Conservation (phyloP, 2,113 vertebrate genomes). For the Quiscalus mexicanus region DNA sequence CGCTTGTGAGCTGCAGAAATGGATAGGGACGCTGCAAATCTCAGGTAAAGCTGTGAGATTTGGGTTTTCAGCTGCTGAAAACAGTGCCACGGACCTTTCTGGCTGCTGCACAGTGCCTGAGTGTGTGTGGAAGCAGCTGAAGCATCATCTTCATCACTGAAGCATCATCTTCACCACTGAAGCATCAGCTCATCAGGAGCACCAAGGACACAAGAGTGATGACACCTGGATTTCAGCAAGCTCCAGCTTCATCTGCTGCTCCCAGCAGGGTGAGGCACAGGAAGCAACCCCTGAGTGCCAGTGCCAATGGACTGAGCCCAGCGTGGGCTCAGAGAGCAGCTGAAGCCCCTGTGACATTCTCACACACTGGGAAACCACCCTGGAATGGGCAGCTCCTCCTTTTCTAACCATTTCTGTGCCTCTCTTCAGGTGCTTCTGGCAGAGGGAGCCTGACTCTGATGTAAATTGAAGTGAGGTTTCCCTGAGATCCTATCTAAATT, state of each 20-base stretch:
- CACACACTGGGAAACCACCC: background rate
- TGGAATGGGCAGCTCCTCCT: background rate
- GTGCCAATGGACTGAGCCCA: background rate
- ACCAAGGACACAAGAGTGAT: background rate
- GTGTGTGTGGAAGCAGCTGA: background rate
- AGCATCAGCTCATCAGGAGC: background rate
- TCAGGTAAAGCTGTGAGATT: background rate
- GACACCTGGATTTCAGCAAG: background rate
- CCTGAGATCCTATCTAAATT: background rate
- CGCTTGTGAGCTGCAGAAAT: background rate
- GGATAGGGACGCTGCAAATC: background rate
- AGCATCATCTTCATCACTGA: too few relatives aligned
- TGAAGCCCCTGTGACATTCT: fast-evolving
- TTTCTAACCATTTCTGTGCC: too few relatives aligned
- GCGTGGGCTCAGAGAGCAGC: background rate
- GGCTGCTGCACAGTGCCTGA: fast-evolving
- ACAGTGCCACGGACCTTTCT: background rate
- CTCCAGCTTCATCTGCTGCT: background rate
- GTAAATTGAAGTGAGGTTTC: background rate
- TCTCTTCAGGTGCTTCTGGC: background rate
- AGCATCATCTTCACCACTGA: background rate
- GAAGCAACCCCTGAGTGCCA: background rate
- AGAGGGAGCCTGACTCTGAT: background rate
- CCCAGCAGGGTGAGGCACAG: background rate
- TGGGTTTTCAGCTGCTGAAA: background rate